phyloP scores from a whole-genome alignment of 2,888 invertebrate species.

The Dioctria linearis region DNA sequence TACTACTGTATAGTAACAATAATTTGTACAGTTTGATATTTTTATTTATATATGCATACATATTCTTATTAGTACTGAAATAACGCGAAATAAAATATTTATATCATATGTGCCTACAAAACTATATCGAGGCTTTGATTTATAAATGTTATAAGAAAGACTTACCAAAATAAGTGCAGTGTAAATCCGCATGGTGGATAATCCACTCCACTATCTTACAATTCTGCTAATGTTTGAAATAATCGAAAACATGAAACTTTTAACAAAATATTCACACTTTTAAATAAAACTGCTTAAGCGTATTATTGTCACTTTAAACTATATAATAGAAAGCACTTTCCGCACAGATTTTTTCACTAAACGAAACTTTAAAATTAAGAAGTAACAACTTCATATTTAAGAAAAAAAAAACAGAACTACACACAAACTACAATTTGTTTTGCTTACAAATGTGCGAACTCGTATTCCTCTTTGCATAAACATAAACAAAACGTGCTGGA shows the following conservation, averaged over 20 bases:
- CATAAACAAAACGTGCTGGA: conserved; percentile 25
- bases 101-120: no score
- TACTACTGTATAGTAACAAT: no score
- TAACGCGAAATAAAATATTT: no score
- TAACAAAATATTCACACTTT: neutral
- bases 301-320: neutral
- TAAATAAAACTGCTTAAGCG: neutral
- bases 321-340: conserved; percentile 4
- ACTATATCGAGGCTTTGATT: no score
- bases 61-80: no score
- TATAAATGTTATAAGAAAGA: neutral
- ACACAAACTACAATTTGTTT: conserved; percentile 7
- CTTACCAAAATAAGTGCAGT: conserved; percentile 19
- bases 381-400: neutral
- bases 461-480: neutral
- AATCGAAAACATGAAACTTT: neutral
- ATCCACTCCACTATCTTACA: conserved; percentile 13
- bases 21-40: no score
- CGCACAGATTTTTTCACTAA: neutral
- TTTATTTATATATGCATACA: no score
- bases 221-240: neutral
- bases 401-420: neutral
- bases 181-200: conserved; percentile 33
- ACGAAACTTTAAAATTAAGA: no score
- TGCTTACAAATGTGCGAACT: neutral